These are phyloP conservation scores for Oxyruncus cristatus DNA, from an alignment of 2,113 vertebrate genomes.

Conservation along the genomic window DNA sequence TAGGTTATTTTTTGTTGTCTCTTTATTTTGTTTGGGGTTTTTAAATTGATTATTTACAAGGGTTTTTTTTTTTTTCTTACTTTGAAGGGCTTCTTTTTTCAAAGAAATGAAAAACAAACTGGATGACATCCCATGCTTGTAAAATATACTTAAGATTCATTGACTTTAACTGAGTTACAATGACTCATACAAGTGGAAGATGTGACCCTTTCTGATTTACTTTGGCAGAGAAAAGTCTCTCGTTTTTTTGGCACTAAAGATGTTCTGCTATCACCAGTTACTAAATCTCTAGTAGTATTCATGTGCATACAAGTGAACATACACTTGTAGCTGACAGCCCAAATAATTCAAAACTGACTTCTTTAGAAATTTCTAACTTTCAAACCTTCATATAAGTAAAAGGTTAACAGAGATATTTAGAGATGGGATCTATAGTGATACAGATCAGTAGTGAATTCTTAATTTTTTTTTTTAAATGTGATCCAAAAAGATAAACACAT, in stretches of 20 bases:
- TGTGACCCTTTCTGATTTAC: neutral
- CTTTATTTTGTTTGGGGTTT: neutral
- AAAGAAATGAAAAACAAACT: neutral
- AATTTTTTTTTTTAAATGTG: neutral
- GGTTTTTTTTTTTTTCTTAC: neutral
- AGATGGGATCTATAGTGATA: neutral
- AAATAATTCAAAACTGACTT: neutral
- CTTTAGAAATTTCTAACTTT: neutral
- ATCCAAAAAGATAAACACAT: neutral
- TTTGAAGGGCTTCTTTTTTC: neutral
- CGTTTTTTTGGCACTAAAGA: neutral
- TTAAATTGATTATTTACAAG: neutral
- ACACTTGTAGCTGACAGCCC: neutral
- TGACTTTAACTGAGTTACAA: neutral
- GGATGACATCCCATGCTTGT: neutral
- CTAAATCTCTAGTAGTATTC: neutral
- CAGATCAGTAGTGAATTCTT: neutral
- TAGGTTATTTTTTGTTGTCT: rapidly evolving
- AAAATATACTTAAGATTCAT: neutral
- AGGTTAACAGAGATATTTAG: neutral
- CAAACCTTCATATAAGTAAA: neutral
- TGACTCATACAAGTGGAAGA: neutral
- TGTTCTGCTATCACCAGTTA: neutral
- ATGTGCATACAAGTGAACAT: neutral
- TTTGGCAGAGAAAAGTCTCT: neutral